Conservation (phyloP, 2,113 vertebrate genomes). For the Tragelaphus strepsiceros region DNA sequence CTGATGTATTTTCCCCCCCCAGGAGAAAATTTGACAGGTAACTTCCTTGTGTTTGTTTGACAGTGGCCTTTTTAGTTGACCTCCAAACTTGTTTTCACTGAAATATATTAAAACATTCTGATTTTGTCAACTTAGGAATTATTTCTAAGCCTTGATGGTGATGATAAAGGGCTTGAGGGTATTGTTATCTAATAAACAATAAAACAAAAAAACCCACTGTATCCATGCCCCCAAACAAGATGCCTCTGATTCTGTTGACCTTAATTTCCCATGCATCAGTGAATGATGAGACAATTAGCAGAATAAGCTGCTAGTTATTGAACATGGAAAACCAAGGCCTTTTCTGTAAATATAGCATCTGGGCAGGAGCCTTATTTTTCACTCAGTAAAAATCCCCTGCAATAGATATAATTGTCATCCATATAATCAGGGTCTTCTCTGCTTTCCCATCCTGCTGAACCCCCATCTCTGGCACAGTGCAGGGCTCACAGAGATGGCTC, state of each 20-base stretch:
- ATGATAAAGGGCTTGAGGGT: not conserved
- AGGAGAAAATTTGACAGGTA: not conserved
- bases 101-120: conserved; percentile 7
- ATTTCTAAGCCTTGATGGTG: not conserved
- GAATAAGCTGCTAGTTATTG: not conserved
- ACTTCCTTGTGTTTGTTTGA: not conserved
- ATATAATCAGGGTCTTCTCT: not conserved
- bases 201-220: not conserved
- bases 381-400: not conserved
- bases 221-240: not conserved
- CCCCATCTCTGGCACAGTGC: not conserved
- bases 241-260: conserved; percentile 15
- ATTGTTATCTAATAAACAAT: not conserved
- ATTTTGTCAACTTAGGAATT: not conserved
- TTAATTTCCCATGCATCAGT: conserved; percentile 6
- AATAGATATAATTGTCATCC: not conserved
- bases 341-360: not conserved
- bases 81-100: not conserved
- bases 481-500: not conserved
- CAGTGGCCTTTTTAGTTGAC: not conserved
- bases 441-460: not conserved
- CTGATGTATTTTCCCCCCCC: not conserved
- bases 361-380: not conserved
- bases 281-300: not conserved
- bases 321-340: not conserved